These are phyloP conservation scores for Platichthys stellatus DNA, from an alignment of 2,113 vertebrate species.

Conservation along the genomic window DNA sequence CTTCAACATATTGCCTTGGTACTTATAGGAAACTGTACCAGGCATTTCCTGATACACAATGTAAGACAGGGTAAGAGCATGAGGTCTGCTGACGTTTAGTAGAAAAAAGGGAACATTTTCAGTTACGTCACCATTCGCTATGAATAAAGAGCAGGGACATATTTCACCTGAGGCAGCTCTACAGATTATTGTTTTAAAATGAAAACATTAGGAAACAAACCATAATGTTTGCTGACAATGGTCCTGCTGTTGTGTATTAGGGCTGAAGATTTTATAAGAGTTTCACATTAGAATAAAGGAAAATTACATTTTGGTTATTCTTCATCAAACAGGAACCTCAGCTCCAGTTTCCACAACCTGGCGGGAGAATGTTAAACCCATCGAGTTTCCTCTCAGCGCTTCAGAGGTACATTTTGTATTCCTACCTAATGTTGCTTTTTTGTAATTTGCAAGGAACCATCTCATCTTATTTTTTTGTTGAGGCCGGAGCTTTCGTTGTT, in stretches of 20 bases:
- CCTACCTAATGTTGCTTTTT: neutral
- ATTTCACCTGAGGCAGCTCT: neutral
- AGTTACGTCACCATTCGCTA: neutral
- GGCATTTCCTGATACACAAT: neutral
- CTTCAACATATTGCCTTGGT: neutral
- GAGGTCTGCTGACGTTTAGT: neutral
- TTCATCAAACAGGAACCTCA: conserved; percentile 33
- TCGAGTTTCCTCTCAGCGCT: conserved; percentile 25
- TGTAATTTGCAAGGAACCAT: neutral
- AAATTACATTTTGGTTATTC: neutral
- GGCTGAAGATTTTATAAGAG: neutral
- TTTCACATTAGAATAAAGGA: conserved; percentile 3
- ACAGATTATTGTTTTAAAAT: neutral
- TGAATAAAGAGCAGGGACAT: neutral
- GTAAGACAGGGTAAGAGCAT: neutral
- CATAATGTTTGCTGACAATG: neutral
- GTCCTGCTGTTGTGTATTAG: neutral
- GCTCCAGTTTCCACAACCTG: neutral
- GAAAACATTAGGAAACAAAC: neutral
- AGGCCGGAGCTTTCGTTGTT: conserved; percentile 18
- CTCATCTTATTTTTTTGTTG: neutral
- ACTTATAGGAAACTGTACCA: neutral
- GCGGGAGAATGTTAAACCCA: neutral
- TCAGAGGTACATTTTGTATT: neutral
- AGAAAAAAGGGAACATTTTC: neutral